phyloP scores from a whole-genome alignment of 1,140 invertebrate genomes.

The Chrysopa pallens region DNA sequence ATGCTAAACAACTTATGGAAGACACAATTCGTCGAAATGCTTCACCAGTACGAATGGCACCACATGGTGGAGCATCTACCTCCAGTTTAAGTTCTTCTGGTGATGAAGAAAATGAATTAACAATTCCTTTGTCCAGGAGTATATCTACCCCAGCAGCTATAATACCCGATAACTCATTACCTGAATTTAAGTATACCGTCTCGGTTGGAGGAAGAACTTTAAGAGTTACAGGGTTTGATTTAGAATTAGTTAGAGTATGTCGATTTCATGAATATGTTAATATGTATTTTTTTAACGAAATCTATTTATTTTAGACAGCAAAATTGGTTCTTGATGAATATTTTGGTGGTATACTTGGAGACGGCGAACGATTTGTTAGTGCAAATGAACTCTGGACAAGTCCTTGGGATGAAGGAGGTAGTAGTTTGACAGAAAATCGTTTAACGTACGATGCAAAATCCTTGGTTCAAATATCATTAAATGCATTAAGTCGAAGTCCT shows the following conservation, averaged over 20 bases:
- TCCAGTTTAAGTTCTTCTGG: constrained; percentile 53
- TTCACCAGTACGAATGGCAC: constrained; percentile 55
- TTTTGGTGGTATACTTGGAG: constrained; percentile 39
- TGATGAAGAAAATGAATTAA: constrained; percentile 44
- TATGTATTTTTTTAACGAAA: constrained; percentile 1
- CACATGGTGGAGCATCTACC: constrained; percentile 40
- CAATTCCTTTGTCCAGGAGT: constrained; percentile 9
- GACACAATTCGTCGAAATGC: constrained; percentile 84
- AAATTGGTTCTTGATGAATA: constrained; percentile 73
- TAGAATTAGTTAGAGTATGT: constrained; percentile 62
- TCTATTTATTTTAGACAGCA: constrained; percentile 39
- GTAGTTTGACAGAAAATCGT: background rate
- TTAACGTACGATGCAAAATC: background rate
- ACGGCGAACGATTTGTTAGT: constrained; percentile 43
- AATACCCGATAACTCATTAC: constrained; percentile 47
- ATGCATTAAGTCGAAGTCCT: background rate
- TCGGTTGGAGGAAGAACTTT: constrained; percentile 59
- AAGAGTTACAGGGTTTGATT: constrained; percentile 66
- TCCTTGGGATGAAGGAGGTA: background rate
- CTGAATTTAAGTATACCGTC: constrained; percentile 75
- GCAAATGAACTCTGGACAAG: constrained; percentile 20
- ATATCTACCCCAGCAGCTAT: constrained; percentile 5
- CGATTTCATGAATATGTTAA: background rate
- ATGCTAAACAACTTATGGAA: constrained; percentile 78
- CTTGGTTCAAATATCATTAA: background rate